Base-by-base conservation (phyloP, 2,888 invertebrate species). In the Chymomyza caudatula region DNA sequence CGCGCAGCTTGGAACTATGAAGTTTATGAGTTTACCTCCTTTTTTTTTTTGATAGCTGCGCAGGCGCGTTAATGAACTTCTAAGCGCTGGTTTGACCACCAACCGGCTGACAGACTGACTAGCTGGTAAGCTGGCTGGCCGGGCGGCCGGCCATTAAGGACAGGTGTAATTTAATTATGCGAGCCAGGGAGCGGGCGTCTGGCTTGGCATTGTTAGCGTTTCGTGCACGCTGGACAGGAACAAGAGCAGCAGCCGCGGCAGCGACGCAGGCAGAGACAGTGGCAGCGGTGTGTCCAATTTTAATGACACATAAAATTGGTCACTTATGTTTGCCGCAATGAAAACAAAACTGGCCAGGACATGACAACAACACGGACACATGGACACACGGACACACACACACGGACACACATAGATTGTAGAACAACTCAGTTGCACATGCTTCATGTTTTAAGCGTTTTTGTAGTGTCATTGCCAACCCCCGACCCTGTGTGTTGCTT, bases 241-340 rank as follows among this genome's bases (percentile, higher is more conserved):
- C 65, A 61, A 56, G 54, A 44, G 17, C 53, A 63, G 49, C 56
- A 47, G 56, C 23, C 6, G 43, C 43, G 15, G 19, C 47, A 13
- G 15, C 11, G 23, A 2, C 23, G 11, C 22, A 11, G 25, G 52
- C 51, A 52, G 53, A 56, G 54, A 20, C 23, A 15, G 58, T 19
- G 51, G 51, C 51, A 17, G 51, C 13, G 22, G 22, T 65, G 79
- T 76, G 85, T 85, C 78, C 78, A 78, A 81, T 87, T 87, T 86
- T 86, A 86, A 86, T 86, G 86, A 78, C 83, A 86, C 86, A 86
- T 87, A 78, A 85, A 85, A 87, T 85, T 85, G 85, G 85, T 87
- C 86, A 87, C 86, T 85, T 85, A 87, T 78, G 85, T 74, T 73
- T 62, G 73, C 73, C 76, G 67, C 85, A 80, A 85, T 83, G 85